A percentile compares a stretch with the other conserved stretches of the same genome.
phyloP scores from a whole-genome alignment of 2,113 vertebrate genomes.

The Fulmarus glacialis region DNA sequence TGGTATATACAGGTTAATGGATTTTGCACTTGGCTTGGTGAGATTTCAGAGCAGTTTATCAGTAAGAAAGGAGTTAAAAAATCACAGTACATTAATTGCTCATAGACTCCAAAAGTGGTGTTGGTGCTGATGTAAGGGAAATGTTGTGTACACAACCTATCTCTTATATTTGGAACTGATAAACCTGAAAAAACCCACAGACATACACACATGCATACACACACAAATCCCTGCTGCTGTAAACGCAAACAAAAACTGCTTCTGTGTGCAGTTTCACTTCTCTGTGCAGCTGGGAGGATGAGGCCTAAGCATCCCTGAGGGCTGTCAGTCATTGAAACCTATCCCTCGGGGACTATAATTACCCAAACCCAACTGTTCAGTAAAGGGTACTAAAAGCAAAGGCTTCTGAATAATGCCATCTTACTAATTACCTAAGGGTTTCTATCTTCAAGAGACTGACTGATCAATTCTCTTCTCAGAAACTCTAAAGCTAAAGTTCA shows the following conservation, averaged over 20 bases:
- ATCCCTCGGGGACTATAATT: not conserved
- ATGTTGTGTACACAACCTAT: not conserved
- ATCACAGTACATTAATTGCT: not conserved
- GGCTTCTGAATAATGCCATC: constrained; percentile 16
- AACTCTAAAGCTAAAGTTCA: constrained; percentile 32
- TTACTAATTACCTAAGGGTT: constrained; percentile 31
- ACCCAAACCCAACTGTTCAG: constrained; percentile 22
- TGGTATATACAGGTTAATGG: not conserved
- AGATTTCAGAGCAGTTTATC: not conserved
- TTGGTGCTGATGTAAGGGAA: constrained; percentile 28
- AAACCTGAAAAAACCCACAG: not conserved
- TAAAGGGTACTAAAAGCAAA: constrained; percentile 1
- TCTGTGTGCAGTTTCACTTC: constrained; percentile 37
- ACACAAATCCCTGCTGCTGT: not conserved
- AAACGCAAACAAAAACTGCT: constrained; percentile 20
- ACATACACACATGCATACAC: not conserved
- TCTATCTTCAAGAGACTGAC: constrained; percentile 29
- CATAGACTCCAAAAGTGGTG: not conserved
- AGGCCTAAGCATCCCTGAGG: not conserved
- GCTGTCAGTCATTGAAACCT: constrained; percentile 19
- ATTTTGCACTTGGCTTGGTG: not conserved
- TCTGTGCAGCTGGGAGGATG: not conserved
- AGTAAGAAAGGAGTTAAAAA: constrained; percentile 3
- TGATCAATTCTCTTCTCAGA: constrained; percentile 23
- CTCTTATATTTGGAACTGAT: not conserved